Conservation (phyloP, 2,888 invertebrate genomes). For the Lepidocyrtinus sp. region DNA sequence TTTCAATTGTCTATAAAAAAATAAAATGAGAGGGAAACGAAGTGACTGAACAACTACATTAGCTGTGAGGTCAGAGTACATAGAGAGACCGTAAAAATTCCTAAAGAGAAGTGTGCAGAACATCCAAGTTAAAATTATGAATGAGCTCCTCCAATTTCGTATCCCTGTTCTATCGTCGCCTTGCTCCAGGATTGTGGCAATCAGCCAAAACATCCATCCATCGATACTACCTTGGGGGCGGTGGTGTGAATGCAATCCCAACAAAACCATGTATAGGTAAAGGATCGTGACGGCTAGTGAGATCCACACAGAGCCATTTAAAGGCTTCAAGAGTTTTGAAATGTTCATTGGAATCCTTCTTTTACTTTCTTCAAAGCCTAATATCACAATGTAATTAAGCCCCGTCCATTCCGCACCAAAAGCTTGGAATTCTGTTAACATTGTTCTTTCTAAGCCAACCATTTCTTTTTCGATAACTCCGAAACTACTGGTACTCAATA, state of each 20-base stretch:
- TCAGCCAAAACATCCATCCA: background rate
- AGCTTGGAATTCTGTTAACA: no score
- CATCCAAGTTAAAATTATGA: background rate
- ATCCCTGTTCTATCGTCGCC: background rate
- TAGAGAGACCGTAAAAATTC: background rate
- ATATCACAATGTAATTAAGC: no score
- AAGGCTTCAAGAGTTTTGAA: background rate
- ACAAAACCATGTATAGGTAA: background rate
- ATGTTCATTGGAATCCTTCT: no score
- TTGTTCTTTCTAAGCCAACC: no score
- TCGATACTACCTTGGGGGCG: background rate
- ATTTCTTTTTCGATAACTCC: no score
- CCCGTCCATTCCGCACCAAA: no score
- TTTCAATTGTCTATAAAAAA: no score
- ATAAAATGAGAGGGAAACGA: no score
- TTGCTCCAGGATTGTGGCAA: background rate
- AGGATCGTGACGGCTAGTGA: background rate
- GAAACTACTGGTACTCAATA: no score
- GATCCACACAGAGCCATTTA: background rate
- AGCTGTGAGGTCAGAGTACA: slow-evolving; percentile 2
- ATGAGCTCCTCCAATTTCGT: background rate
- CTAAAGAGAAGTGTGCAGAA: background rate
- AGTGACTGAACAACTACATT: no score
- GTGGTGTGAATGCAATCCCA: background rate
- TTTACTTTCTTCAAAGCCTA: no score